Evolutionary conservation across 2,888 invertebrate genomes (phyloP).

Genomic region (Drosophila kanekoi): DNA sequence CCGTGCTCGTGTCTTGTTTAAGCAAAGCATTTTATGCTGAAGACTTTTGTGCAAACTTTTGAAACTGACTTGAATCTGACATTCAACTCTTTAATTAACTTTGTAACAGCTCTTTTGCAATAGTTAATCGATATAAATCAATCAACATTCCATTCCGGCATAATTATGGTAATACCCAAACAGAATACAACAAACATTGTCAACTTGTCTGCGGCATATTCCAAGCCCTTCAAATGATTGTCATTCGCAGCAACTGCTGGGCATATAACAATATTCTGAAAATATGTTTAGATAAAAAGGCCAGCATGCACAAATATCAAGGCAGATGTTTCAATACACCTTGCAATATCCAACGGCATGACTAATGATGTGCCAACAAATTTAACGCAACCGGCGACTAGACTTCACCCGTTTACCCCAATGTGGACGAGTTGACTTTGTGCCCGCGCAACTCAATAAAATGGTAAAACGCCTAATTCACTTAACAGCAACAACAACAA

Average conservation of each 20-base stretch:
- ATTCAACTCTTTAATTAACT: no score
- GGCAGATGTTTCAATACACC: conserved; percentile 66
- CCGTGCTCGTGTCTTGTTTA: no score
- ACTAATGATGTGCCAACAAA: conserved; percentile 84
- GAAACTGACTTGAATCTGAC: no score
- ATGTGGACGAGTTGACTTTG: conserved; percentile 45
- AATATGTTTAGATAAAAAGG: conserved; percentile 1
- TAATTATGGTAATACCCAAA: no score
- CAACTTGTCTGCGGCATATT: conserved; percentile 28
- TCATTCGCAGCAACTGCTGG: no score
- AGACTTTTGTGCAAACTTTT: no score
- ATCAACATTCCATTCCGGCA: no score
- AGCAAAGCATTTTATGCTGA: no score
- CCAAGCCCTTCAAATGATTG: conserved; percentile 41
- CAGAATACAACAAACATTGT: conserved; percentile 3
- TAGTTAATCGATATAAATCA: no score
- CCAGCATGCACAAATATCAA: conserved; percentile 55
- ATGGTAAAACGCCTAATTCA: conserved; percentile 82
- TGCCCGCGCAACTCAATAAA: conserved; percentile 61
- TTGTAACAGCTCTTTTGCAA: no score
- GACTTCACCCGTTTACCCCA: conserved; percentile 23
- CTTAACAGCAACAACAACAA: conserved; percentile 70
- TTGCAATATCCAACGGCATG: conserved; percentile 55
- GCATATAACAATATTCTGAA: neutral
- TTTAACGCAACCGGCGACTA: conserved; percentile 80